phyloP scores from a whole-genome alignment of 2,113 vertebrate genomes.

The Alces alces region DNA sequence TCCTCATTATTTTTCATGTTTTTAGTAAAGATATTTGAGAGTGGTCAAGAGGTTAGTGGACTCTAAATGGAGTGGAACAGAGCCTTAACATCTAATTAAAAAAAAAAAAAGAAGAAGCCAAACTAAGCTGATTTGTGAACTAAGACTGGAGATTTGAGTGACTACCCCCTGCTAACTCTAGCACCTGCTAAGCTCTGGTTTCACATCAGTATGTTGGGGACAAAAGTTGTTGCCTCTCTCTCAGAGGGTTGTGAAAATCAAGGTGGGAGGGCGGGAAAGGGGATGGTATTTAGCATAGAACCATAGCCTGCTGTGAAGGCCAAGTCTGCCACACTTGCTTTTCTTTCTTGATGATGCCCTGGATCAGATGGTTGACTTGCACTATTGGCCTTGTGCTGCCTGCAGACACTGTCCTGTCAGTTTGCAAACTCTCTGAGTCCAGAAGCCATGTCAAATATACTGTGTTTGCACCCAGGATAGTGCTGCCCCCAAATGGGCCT shows the following conservation, averaged over 20 bases:
- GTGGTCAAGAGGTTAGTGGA: background rate
- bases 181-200: background rate
- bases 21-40: background rate
- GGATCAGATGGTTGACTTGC: background rate
- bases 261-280: background rate
- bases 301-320: background rate
- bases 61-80: slow-evolving; percentile 9
- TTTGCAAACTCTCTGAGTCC: background rate
- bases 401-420: background rate
- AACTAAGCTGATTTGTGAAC: background rate
- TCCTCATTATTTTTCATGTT: slow-evolving; percentile 18
- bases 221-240: background rate
- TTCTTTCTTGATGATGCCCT: background rate
- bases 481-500: background rate
- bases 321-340: background rate
- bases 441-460: background rate
- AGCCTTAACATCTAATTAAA: background rate
- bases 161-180: background rate
- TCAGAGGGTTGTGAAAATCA: background rate
- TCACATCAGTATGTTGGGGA: background rate
- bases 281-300: background rate
- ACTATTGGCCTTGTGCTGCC: background rate
- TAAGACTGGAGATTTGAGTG: slow-evolving; percentile 6
- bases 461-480: background rate
- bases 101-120: background rate